These are phyloP conservation scores for Anomalospiza imberbis DNA, from an alignment of 2,797 vertebrate species.

Conservation along the genomic window DNA sequence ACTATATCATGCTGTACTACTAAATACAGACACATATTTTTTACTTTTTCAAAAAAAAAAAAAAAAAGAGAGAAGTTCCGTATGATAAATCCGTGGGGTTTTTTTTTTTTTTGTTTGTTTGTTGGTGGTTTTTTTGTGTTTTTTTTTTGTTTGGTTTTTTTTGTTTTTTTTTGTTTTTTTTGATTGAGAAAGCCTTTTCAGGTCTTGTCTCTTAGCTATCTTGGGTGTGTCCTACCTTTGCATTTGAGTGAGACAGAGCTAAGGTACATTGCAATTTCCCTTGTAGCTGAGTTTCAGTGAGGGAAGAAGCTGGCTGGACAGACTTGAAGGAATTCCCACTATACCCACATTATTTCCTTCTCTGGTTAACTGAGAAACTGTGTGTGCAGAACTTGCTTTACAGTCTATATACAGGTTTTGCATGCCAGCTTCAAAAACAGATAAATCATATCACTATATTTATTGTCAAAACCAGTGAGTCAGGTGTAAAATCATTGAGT, in stretches of 20 bases:
- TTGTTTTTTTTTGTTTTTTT: too few relatives aligned
- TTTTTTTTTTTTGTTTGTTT: too few relatives aligned
- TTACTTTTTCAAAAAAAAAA: not conserved
- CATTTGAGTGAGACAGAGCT: not conserved
- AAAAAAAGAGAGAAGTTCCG: not conserved
- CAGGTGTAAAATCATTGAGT: not conserved
- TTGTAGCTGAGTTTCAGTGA: not conserved
- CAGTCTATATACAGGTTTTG: not conserved
- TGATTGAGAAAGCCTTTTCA: not conserved
- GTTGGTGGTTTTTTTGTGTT: too few relatives aligned
- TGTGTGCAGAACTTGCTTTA: not conserved
- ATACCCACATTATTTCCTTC: not conserved
- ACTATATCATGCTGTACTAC: not conserved
- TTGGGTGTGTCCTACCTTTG: not conserved
- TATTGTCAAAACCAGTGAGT: slow-evolving; percentile 13
- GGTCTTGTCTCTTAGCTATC: not conserved
- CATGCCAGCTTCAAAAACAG: not conserved
- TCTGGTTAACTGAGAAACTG: not conserved
- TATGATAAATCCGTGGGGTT: accelerated
- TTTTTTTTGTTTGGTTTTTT: too few relatives aligned
- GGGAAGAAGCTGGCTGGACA: not conserved
- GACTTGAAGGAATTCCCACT: not conserved
- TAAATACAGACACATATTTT: not conserved
- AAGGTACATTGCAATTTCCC: not conserved
- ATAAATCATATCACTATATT: not conserved